phyloP scores from a whole-genome alignment of 2,797 vertebrate genomes.

The Sardinella longiceps region DNA sequence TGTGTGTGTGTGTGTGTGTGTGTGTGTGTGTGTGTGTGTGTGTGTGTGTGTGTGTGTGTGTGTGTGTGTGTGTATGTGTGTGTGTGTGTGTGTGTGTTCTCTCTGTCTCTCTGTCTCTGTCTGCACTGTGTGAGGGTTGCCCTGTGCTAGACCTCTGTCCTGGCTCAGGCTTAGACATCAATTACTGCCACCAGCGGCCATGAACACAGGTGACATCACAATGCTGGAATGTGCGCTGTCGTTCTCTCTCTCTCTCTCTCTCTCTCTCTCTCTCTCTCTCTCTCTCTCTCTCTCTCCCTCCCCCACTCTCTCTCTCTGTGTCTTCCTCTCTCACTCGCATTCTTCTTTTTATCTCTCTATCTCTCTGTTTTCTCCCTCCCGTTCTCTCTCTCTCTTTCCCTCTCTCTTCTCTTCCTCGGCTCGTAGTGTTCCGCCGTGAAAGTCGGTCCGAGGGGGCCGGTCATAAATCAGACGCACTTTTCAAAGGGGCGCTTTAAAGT shows the following conservation, averaged over 20 bases:
- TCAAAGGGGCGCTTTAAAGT: constrained; percentile 69
- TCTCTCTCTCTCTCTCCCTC: background rate
- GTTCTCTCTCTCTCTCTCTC: background rate
- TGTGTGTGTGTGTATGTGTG: no score
- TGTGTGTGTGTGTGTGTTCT: no score
- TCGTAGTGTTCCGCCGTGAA: constrained; percentile 56
- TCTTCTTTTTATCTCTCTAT: no score
- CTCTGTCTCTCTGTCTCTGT: background rate
- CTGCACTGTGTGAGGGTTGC: background rate
- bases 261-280: background rate
- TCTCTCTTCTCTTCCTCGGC: background rate
- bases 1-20: no score
- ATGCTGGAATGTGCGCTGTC: background rate
- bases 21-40: no score
- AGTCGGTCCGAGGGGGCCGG: constrained; percentile 61
- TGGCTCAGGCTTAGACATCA: constrained; percentile 1
- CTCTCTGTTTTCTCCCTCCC: background rate
- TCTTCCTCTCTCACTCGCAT: no score
- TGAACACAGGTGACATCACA: background rate
- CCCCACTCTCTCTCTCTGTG: background rate
- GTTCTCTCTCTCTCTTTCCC: background rate
- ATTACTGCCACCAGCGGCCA: constrained; percentile 11
- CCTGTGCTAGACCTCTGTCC: background rate
- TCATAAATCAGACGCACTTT: constrained; percentile 78
- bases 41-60: no score